A percentile compares a stretch with the other conserved stretches of the same genome.
Conservation (phyloP, 2,113 vertebrate genomes). For the Salminus brasiliensis region DNA sequence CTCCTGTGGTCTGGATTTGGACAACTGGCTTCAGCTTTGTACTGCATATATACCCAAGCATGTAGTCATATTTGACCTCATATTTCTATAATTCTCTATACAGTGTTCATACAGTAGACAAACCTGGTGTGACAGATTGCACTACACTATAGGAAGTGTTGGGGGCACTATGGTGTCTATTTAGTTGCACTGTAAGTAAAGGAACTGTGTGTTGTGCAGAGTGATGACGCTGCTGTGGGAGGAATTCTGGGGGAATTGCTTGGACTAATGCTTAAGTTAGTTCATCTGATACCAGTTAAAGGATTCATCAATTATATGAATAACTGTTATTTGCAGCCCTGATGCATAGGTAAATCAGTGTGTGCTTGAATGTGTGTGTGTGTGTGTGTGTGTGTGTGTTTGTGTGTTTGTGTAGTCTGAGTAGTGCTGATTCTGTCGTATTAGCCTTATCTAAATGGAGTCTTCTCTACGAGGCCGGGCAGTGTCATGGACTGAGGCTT, state of each 20-base stretch:
- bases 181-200: too few relatives aligned
- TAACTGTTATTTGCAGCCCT: neutral
- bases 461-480: neutral
- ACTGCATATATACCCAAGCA: too few relatives aligned
- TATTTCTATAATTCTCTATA: too few relatives aligned
- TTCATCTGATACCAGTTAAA: neutral
- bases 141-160: too few relatives aligned
- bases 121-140: too few relatives aligned
- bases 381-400: conserved; percentile 8
- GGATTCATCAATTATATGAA: neutral
- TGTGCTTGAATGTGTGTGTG: neutral
- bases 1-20: too few relatives aligned
- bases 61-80: too few relatives aligned
- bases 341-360: neutral
- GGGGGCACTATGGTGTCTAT: too few relatives aligned
- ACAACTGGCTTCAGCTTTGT: too few relatives aligned
- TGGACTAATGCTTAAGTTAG: neutral
- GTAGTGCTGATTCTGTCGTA: neutral
- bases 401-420: neutral
- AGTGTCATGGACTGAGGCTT: conserved; percentile 1
- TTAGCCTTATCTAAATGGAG: neutral
- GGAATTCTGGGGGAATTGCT: neutral
- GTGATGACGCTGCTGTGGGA: too few relatives aligned
- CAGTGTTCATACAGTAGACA: too few relatives aligned
- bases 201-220: too few relatives aligned